Evolutionary conservation across 1,140 invertebrate genomes (phyloP), one percentile per base, ranked within the genome.

Genomic region (Bombus superbus): DNA sequence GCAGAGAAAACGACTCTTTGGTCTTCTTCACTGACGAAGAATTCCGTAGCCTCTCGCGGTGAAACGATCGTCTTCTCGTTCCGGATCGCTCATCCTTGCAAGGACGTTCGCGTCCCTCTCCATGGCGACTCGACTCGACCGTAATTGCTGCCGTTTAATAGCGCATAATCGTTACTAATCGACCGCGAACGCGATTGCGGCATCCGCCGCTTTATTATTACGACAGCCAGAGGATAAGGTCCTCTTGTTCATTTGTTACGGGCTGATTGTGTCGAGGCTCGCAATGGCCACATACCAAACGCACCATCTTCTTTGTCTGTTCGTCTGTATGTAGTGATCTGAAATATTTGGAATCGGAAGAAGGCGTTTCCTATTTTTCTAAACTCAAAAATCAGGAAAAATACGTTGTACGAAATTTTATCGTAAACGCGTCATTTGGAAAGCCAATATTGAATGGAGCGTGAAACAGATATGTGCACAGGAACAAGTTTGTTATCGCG

Each of bases 121-220:
- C 78, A 35, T 47, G 40, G n/a, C 28, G 11, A 15, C 1, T 42
- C 57, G 69, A 71, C 85, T 79, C 79, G 72, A 53, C 75, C 88
- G 91, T 92, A 92, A 94, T 94, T 92, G 92, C 92, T 86, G 84
- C 89, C 91, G 91, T 92, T 94, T 93, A 94, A 94, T 92, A 92
- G 92, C 87, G 90, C 92, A 92, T 94, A 94, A 95, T 94, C 91
- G 91, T 91, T 93, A 90, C 92, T 93, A 94, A 94, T 94, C 92
- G 93, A 94, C 85, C 90, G 91, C 89, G 92, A 91, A 92, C 89
- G 92, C 90, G 89, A 94, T 94, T 94, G 93, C 94, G 91, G 89
- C 91, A 90, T 86, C 89, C 82, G 87, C 82, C 88, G 88, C 84
- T 88, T 90, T 90, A 89, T 93, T 92, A 91, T 94, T 92, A 92